Percentiles rank a stretch among this genome's conserved stretches.
Conservation (phyloP, 2,888 invertebrate species). For the Oscheius onirici region DNA sequence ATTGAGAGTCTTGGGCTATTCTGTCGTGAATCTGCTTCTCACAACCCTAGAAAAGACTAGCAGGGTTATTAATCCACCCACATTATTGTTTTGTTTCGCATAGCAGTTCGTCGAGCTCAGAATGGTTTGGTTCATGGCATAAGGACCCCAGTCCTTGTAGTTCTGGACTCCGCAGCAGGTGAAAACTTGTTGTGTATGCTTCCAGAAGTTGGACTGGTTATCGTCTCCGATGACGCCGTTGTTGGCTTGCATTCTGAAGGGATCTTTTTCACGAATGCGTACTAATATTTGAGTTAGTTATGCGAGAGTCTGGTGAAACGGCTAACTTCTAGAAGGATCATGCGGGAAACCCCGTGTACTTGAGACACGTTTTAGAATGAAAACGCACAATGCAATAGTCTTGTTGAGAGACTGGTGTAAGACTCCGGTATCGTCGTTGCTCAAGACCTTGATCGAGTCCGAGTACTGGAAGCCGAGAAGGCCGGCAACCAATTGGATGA, state of each 20-base stretch:
- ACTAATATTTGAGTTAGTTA: constrained; percentile 7
- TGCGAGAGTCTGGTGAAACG: too few relatives aligned
- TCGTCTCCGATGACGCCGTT: constrained; percentile 11
- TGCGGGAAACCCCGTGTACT: too few relatives aligned
- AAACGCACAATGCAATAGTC: constrained; percentile 33
- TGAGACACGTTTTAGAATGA: background rate
- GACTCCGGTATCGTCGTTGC: constrained; percentile 36
- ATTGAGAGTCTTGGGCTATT: constrained; percentile 46
- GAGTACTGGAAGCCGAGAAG: constrained; percentile 52
- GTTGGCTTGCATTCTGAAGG: constrained; percentile 4
- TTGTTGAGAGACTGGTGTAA: constrained; percentile 40
- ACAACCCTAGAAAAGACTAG: constrained; percentile 40
- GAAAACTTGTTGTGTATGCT: constrained; percentile 46
- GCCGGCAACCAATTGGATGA: constrained; percentile 50
- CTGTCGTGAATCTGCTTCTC: constrained; percentile 42
- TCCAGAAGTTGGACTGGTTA: constrained; percentile 46
- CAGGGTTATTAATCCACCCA: background rate
- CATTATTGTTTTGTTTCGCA: background rate
- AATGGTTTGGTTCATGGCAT: background rate
- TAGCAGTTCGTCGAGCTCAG: constrained; percentile 15
- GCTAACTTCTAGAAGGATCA: too few relatives aligned
- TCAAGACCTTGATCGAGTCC: constrained; percentile 48
- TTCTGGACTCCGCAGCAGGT: constrained; percentile 47
- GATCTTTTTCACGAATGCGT: background rate
- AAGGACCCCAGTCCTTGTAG: constrained; percentile 37